Percentiles rank a stretch among this genome's conserved stretches.
These are phyloP conservation scores for Hyla sarda DNA, from an alignment of 2,113 vertebrate species.

Conservation along the genomic window DNA sequence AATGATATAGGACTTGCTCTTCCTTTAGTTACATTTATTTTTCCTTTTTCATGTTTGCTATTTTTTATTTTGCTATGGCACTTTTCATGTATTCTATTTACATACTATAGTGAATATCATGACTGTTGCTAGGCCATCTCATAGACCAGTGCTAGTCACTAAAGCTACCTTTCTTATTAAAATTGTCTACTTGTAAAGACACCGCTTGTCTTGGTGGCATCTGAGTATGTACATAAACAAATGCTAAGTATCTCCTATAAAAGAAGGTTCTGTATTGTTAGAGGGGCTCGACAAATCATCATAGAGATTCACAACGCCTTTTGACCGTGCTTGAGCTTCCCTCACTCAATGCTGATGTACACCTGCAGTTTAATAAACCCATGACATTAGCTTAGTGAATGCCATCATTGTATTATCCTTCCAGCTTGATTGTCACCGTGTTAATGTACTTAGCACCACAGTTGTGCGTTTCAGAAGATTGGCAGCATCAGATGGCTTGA, in stretches of 20 bases:
- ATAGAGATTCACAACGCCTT: not conserved
- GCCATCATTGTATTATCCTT: not conserved
- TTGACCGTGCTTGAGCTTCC: not conserved
- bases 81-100: not conserved
- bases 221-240: not conserved
- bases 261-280: not conserved
- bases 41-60: not conserved
- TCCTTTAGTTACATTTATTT: too few relatives aligned
- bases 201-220: not conserved
- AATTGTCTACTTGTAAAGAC: not conserved
- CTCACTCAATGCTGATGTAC: not conserved
- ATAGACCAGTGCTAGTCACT: not conserved
- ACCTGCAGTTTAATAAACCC: not conserved
- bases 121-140: not conserved
- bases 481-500: not conserved
- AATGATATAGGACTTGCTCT: too few relatives aligned
- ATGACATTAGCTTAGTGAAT: not conserved
- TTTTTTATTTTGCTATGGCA: not conserved
- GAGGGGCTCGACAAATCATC: not conserved
- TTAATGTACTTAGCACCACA: not conserved
- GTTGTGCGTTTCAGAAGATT: not conserved
- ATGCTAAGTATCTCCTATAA: not conserved
- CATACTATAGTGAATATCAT: too few relatives aligned
- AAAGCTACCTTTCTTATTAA: not conserved
- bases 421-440: not conserved